These are phyloP conservation scores for Varecia variegata DNA, from an alignment of 2,797 vertebrate genomes.

Conservation along the genomic window DNA sequence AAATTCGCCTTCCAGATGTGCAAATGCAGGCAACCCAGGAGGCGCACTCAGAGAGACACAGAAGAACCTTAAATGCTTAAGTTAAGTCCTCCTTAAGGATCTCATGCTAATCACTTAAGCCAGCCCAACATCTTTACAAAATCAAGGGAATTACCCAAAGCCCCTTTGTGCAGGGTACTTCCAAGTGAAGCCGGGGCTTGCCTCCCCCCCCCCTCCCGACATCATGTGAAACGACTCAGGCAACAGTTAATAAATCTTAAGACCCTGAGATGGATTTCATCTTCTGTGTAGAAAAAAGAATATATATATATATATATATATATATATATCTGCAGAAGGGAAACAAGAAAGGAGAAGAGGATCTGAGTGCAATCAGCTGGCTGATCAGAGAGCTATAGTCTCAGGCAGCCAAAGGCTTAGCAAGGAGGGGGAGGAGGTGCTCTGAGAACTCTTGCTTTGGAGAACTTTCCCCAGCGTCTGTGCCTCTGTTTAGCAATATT, in stretches of 20 bases:
- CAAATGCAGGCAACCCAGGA: neutral
- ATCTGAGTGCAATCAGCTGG: slow-evolving; percentile 33
- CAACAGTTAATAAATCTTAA: slow-evolving; percentile 79
- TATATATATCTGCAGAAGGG: neutral
- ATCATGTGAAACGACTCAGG: slow-evolving; percentile 61
- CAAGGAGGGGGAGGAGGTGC: neutral
- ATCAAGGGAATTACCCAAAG: slow-evolving; percentile 67
- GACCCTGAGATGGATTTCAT: slow-evolving; percentile 71
- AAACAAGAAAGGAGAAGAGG: neutral
- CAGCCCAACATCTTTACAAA: slow-evolving; percentile 62
- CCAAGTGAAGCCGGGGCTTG: slow-evolving; percentile 52
- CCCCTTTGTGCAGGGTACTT: slow-evolving; percentile 67
- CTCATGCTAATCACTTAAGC: slow-evolving; percentile 76
- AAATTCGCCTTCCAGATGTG: slow-evolving; percentile 59
- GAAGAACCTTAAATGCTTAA: slow-evolving; percentile 60
- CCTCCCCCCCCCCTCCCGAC: slow-evolving; percentile 52
- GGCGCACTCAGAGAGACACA: neutral
- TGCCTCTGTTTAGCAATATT: accelerated
- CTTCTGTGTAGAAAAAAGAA: neutral
- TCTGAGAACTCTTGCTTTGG: accelerated
- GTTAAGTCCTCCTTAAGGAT: slow-evolving; percentile 60
- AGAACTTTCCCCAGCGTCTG: neutral
- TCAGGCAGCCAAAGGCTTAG: slow-evolving; percentile 7
- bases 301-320: neutral
- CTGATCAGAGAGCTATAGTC: slow-evolving; percentile 47